Percentiles rank a stretch among this genome's conserved stretches.
These are phyloP conservation scores for Leiothrix lutea DNA, from an alignment of 2,113 vertebrate species.

Conservation along the genomic window DNA sequence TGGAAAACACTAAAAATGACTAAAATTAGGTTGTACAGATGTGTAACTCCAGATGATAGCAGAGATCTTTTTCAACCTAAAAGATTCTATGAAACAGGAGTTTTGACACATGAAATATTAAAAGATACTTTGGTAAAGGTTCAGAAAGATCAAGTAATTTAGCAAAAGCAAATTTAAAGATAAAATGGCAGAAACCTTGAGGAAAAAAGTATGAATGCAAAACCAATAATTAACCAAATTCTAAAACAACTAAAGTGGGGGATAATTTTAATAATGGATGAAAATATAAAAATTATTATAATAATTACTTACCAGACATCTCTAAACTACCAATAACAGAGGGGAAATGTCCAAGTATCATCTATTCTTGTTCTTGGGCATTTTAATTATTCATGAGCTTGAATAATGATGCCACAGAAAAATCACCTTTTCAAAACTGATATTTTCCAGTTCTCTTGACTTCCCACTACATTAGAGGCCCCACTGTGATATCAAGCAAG, in stretches of 20 bases:
- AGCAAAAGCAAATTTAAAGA: not conserved
- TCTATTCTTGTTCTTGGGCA: not conserved
- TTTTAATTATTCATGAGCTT: not conserved
- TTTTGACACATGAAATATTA: not conserved
- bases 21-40: not conserved
- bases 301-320: not conserved
- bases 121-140: not conserved
- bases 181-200: not conserved
- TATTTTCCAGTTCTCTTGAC: not conserved
- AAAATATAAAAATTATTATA: not conserved
- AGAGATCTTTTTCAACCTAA: not conserved
- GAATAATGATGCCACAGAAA: not conserved
- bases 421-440: not conserved
- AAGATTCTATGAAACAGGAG: not conserved
- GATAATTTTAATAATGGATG: not conserved
- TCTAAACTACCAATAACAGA: not conserved
- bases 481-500: not conserved
- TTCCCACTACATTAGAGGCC: not conserved
- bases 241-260: not conserved
- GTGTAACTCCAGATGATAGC: not conserved
- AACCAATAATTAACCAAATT: not conserved
- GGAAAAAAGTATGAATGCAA: not conserved
- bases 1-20: not conserved
- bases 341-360: not conserved
- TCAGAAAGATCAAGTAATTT: not conserved